Evolutionary conservation across 2,888 invertebrate species (phyloP), one percentile per base, ranked within the genome.

Genomic region (Labia minor): DNA sequence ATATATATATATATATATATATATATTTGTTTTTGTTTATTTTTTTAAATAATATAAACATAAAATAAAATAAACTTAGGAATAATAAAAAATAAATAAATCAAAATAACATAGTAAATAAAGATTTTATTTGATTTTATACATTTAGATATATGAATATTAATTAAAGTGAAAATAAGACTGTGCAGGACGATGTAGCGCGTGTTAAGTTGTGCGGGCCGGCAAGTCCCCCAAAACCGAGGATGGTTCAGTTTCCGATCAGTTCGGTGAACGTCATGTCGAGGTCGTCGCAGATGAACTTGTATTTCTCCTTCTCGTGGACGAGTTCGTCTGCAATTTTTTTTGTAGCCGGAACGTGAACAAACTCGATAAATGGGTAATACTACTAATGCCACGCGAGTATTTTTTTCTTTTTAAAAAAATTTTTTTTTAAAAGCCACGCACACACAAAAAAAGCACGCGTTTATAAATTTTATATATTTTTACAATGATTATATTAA

Each of bases 271-370:
- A 87, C 73, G 88, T 88, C 75, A 82, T 80, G 78, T 89, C 88
- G 79, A 89, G 80, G 76, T 89, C 88, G 79, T 88, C 88, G 79
- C 86, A 86, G 78, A 89, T 86, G 73, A 83, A 82, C 81, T 87
- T 88, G 85, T 87, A 89, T 78, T 86, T 87, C 80, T 88, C 88
- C 81, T 89, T 89, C 74, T 84, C 83, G 76, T 83, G 83, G 74
- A 83, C 81, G 74, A 84, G 77, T 73, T 84, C 84, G 77, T 84
- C 84, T 83, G 78, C 64, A 78, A 78, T 6, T 33, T 33, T 33
- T 33, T 33, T 11, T 11, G 33, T 33, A 33, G 6, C 33, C 33
- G 33, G 72, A 11, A 33, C 33, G 33, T 33, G 11, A 33, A 33
- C 11, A 8, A 33, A 33, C 6, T 33, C 33, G 33, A 8, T 6